A percentile compares a stretch with the other conserved stretches of the same genome.
Evolutionary conservation across 1,140 invertebrate species (phyloP).

Genomic region (Zaprionus lachaisei): DNA sequence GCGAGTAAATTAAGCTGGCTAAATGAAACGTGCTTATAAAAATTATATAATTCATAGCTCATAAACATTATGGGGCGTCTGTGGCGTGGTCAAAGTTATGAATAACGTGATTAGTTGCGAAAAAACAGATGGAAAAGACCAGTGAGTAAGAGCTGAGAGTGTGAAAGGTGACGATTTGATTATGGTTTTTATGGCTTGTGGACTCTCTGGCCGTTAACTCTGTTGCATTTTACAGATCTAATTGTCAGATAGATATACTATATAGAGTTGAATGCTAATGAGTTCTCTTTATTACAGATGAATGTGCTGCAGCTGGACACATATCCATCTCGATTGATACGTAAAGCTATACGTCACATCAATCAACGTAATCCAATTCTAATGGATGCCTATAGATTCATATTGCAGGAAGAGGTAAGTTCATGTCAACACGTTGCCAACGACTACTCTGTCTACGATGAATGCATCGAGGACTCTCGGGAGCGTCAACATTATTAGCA

Average conservation of each 20-base stretch:
- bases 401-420: constrained; percentile 78
- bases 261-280: background rate
- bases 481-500: constrained; percentile 75
- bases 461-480: constrained; percentile 23
- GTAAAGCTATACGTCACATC: constrained; percentile 63
- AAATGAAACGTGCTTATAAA: constrained; percentile 73
- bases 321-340: constrained; percentile 81
- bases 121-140: constrained; percentile 39
- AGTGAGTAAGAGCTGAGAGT: constrained; percentile 1
- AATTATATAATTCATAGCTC: constrained; percentile 83
- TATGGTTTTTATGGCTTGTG: constrained; percentile 20
- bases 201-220: background rate
- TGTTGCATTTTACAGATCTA: constrained; percentile 19
- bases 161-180: constrained; percentile 48
- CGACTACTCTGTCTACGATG: constrained; percentile 34
- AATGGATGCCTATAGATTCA: constrained; percentile 67
- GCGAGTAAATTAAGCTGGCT: constrained; percentile 74
- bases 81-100: constrained; percentile 68
- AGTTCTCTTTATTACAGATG: constrained; percentile 49
- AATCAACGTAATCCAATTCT: constrained; percentile 50
- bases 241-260: background rate
- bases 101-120: constrained; percentile 81
- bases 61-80: constrained; percentile 69
- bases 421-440: constrained; percentile 52
- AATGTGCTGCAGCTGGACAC: constrained; percentile 66